A percentile compares a stretch with the other conserved stretches of the same genome.
Conservation (phyloP, 2,797 vertebrate species). For the Lacerta bilineata region DNA sequence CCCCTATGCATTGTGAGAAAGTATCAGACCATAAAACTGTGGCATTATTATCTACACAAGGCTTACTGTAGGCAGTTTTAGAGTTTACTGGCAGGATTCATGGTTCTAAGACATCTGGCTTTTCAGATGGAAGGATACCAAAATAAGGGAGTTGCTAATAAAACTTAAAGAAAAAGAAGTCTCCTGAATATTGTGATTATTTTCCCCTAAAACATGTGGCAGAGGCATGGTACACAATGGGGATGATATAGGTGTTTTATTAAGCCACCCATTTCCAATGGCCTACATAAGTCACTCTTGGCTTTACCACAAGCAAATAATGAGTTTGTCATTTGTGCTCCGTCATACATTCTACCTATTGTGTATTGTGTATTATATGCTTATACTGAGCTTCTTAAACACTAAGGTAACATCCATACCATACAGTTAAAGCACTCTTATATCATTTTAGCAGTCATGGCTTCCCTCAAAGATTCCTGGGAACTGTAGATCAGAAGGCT, state of each 20-base stretch:
- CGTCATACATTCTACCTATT: not conserved
- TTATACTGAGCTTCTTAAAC: not conserved
- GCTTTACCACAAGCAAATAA: conserved; percentile 19
- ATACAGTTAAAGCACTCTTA: too few relatives aligned
- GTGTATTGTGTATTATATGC: not conserved
- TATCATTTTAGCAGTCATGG: too few relatives aligned
- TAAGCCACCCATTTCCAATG: conserved; percentile 32
- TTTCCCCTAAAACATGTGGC: not conserved
- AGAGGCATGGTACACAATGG: not conserved
- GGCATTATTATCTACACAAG: conserved; percentile 26
- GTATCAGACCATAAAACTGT: conserved; percentile 39
- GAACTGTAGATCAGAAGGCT: too few relatives aligned
- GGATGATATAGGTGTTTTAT: conserved; percentile 36
- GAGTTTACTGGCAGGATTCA: conserved; percentile 40
- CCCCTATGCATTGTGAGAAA: conserved; percentile 30
- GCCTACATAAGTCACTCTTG: conserved; percentile 20
- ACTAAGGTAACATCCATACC: too few relatives aligned
- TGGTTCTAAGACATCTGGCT: conserved; percentile 50
- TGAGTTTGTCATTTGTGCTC: conserved; percentile 28
- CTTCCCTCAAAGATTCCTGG: too few relatives aligned
- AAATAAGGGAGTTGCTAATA: conserved; percentile 25
- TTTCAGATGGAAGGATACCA: not conserved
- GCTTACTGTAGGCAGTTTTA: not conserved
- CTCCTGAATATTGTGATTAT: conserved; percentile 27
- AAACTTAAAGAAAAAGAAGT: conserved; percentile 30